Evolutionary conservation across 2,113 vertebrate species (phyloP), one percentile per base, ranked within the genome.

Genomic region (Ia io): DNA sequence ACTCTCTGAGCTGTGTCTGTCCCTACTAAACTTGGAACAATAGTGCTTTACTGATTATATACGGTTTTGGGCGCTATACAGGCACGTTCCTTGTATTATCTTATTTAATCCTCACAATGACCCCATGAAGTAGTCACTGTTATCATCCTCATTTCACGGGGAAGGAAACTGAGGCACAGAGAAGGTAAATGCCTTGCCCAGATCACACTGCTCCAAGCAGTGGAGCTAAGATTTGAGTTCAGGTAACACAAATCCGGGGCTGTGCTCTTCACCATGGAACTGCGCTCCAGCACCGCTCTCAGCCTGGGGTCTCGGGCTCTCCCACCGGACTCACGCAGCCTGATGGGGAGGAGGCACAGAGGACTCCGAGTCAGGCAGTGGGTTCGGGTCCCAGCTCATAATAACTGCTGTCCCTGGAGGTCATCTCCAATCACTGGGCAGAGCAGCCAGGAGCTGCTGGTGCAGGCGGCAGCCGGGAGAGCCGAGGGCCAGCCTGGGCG

Each of bases 281-380:
- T 18, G 17, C 18, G 14, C 1, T 2, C 0, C 0, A 20, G 3
- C 16, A 1, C 10, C 0, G 0, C 2, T 30, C 59, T 25, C 30
- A 2, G 22, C n/a, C 17, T 25, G 42, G 40, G 53, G 56, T 3
- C 11, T 20, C 25, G n/a, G n/a, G n/a, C n/a, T n/a, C 18, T 32
- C 42, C 49, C 17, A 17, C 23, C 18, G 35, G 70, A 61, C 37
- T 59, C 63, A 40, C 20, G 22, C 35, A 37, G 25, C 61, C 14
- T n/a, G 28, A 37, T 5, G n/a, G 20, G 9, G 14, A 79, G 1
- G 22, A 88, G 69, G 8, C 47, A 3, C 4, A 2, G 22, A 12
- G 20, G 20, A 23, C 4, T 22, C 14, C 2, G 53, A 61, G 37
- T 42, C 23, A 65, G 40, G 23, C 42, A 1, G 14, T 9, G 1